Percentiles rank a stretch among this genome's conserved stretches.
phyloP scores from a whole-genome alignment of 2,113 vertebrate species.

The Damaliscus lunatus region DNA sequence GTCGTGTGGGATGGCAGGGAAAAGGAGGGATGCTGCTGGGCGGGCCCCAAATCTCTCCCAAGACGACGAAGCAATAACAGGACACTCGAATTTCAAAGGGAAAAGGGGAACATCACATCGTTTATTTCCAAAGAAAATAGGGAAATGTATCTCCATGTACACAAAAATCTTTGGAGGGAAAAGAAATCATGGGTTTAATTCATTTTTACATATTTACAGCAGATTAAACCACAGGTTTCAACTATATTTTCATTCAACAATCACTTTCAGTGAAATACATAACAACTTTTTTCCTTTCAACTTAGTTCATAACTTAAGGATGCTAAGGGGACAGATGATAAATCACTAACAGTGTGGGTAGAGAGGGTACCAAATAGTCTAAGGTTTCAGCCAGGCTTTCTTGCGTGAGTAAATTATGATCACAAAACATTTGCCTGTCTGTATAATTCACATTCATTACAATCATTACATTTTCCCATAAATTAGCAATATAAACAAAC shows the following conservation, averaged over 20 bases:
- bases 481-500: conserved; percentile 73
- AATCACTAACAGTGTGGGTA: conserved; percentile 62
- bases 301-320: conserved; percentile 66
- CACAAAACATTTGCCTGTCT: conserved; percentile 68
- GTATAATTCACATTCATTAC: conserved; percentile 72
- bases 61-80: neutral
- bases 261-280: conserved; percentile 66
- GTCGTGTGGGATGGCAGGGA: neutral
- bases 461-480: conserved; percentile 73
- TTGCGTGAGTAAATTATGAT: conserved; percentile 58
- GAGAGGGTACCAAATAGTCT: conserved; percentile 42
- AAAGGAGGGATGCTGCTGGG: neutral
- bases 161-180: conserved; percentile 63
- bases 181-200: conserved; percentile 62
- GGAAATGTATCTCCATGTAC: conserved; percentile 44
- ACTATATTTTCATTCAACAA: conserved; percentile 52
- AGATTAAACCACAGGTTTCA: conserved; percentile 57
- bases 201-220: conserved; percentile 79
- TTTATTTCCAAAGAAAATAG: conserved; percentile 65
- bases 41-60: neutral
- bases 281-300: conserved; percentile 47
- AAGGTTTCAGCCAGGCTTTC: conserved; percentile 11
- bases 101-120: conserved; percentile 38
- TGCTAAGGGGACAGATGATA: conserved; percentile 57
- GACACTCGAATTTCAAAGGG: conserved; percentile 37